These are phyloP conservation scores for Helleia helle DNA, from an alignment of 2,888 invertebrate genomes.

Conservation along the genomic window DNA sequence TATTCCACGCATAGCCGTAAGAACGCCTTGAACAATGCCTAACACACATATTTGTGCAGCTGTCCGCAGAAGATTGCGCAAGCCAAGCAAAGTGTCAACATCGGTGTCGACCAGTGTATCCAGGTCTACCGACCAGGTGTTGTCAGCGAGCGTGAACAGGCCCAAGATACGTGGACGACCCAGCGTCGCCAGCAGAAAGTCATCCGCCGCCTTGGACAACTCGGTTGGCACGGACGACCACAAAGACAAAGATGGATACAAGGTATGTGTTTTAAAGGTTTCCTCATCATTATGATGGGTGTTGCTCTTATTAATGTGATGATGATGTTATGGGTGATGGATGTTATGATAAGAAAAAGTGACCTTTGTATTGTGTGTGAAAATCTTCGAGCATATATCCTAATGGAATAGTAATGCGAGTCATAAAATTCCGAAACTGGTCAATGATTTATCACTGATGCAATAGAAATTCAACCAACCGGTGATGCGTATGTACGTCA, in stretches of 20 bases:
- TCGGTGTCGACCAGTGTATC: conserved; percentile 77
- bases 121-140: conserved; percentile 64
- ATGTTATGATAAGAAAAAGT: too few species aligned
- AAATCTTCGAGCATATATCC: too few species aligned
- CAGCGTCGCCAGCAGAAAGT: conserved; percentile 71
- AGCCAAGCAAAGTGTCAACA: conserved; percentile 77
- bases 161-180: conserved; percentile 76
- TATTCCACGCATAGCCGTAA: too few species aligned
- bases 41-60: conserved; percentile 43
- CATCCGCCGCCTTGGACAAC: conserved; percentile 69
- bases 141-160: conserved; percentile 76
- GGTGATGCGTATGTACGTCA: too few species aligned
- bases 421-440: too few species aligned
- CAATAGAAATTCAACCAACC: too few species aligned
- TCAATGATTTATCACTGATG: too few species aligned
- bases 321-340: too few species aligned
- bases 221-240: conserved; percentile 72
- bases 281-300: not conserved
- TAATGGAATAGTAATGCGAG: too few species aligned
- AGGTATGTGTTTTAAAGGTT: conserved; percentile 46
- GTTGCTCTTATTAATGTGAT: too few species aligned
- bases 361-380: too few species aligned
- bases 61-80: conserved; percentile 78
- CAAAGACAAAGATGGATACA: conserved; percentile 82
- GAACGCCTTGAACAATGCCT: too few species aligned